Conservation (phyloP, 92 coral and sea anemone species). For the Plumapathes pennacea region DNA sequence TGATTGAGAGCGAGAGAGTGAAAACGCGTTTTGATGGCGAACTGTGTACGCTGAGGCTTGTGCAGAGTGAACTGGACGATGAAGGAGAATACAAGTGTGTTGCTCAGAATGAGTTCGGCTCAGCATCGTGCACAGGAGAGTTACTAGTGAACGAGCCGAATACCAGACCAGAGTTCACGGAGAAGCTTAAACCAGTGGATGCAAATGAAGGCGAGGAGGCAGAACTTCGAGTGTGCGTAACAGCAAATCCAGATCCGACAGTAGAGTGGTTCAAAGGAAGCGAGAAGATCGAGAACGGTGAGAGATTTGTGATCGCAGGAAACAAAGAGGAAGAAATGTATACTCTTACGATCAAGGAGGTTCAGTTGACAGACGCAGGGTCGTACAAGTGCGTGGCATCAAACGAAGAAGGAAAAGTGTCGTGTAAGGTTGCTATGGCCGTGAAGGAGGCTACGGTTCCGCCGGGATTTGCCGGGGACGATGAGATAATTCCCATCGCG, state of each 20-base stretch:
- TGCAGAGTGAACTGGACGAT: conserved; percentile 72
- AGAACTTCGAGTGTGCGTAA: conserved; percentile 57
- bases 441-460: conserved; percentile 50
- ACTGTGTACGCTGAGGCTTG: conserved; percentile 40
- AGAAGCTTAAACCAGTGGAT: conserved; percentile 67
- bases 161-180: conserved; percentile 79
- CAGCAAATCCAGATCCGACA: conserved; percentile 82
- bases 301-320: conserved; percentile 56
- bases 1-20: conserved; percentile 68
- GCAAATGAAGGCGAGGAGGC: conserved; percentile 78
- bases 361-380: conserved; percentile 68
- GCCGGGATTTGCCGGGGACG: conserved; percentile 45
- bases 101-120: conserved; percentile 63
- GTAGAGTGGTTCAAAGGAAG: conserved; percentile 84
- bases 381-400: conserved; percentile 71
- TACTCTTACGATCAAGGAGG: conserved; percentile 58
- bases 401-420: conserved; percentile 70
- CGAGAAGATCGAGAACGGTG: conserved; percentile 50
- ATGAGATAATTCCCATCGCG: conserved; percentile 22
- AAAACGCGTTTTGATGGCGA: conserved; percentile 59
- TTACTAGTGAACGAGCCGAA: conserved; percentile 36
- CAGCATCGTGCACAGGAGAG: conserved; percentile 59
- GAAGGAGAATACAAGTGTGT: conserved; percentile 77
- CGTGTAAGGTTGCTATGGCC: conserved; percentile 45
- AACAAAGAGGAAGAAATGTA: conserved; percentile 60